phyloP scores from a whole-genome alignment of 2,113 vertebrate species.

The Copsychus sechellarum region DNA sequence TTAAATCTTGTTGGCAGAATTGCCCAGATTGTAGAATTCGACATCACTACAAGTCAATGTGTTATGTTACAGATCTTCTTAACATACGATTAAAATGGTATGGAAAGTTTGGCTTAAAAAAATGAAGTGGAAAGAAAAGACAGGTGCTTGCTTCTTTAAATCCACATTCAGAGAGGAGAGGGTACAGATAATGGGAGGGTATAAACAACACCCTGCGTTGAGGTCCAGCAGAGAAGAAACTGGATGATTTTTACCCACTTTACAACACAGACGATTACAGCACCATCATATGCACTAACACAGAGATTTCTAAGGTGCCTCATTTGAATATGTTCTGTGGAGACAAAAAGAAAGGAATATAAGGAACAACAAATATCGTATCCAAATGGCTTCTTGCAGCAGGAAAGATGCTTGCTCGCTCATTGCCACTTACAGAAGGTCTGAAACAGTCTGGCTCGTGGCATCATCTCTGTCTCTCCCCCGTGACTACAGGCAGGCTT shows the following conservation, averaged over 20 bases:
- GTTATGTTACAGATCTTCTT: constrained; percentile 65
- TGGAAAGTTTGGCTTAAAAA: constrained; percentile 75
- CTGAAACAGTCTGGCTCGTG: constrained; percentile 73
- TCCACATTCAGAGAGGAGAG: constrained; percentile 75
- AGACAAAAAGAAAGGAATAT: constrained; percentile 72
- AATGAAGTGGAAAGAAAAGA: constrained; percentile 61
- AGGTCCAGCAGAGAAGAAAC: constrained; percentile 77
- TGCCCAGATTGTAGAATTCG: constrained; percentile 71
- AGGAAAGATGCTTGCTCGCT: constrained; percentile 65
- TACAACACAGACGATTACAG: constrained; percentile 76
- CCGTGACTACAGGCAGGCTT: constrained; percentile 61
- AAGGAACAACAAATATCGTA: constrained; percentile 66
- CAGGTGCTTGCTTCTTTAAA: constrained; percentile 75
- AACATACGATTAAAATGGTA: constrained; percentile 57
- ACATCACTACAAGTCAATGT: constrained; percentile 71
- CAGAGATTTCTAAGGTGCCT: constrained; percentile 75
- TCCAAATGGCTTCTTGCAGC: constrained; percentile 73
- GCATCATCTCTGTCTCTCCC: constrained; percentile 52
- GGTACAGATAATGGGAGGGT: constrained; percentile 71
- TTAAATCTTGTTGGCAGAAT: constrained; percentile 72
- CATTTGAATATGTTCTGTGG: constrained; percentile 78
- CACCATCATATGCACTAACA: constrained; percentile 70
- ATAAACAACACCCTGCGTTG: constrained; percentile 73
- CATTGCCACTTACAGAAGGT: constrained; percentile 74
- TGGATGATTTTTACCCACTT: constrained; percentile 78